Base-by-base conservation (phyloP, 2,113 vertebrate genomes). In the Trematomus loennbergii region DNA sequence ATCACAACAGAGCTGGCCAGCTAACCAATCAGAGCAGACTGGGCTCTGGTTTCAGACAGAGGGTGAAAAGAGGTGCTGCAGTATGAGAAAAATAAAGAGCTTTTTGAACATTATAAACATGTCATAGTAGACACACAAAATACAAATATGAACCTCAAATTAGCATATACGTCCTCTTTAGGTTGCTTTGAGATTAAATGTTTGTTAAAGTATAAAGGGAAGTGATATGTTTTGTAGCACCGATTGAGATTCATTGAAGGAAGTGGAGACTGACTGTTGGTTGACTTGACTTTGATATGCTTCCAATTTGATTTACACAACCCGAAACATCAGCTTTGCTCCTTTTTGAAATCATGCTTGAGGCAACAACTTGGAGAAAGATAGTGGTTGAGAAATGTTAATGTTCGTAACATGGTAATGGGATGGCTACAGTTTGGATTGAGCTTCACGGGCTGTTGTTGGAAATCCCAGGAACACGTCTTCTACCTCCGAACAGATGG, bases 401-500 rank as follows among this genome's bases (percentile, higher is more conserved):
- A 46, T 53, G 17, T 40, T 7, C 36, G 43, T 43, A 52, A 68
- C 12, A 22, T 29, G 16, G 20, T 52, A 40, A 58, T 59, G 3
- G 45, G n/a, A 46, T 11, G 4, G 54, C 76, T 60, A 5, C 55
- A 48, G 43, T 77, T 76, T 65, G 25, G 52, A 13, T 81, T 59
- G 9, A 45, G 54, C 71, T 17, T 72, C 40, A 12, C 22, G 3
- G 12, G 15, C 40, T 70, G 48, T 20, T 40, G 53, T 18, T 62
- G 55, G 45, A 68, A 87, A 75, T 90, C 83, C 73, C 81, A 73
- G 72, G 22, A 74, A 81, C 36, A 43, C 60, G 67, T 83, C 75
- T 50, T 71, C 49, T 49, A 75, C 83, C 74, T 87, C 75, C 0
- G 68, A 87, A 84, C 91, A 92, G 88, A 90, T 89, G 89, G 87